phyloP scores from a whole-genome alignment of 2,797 vertebrate species.

The Spea hammondii region DNA sequence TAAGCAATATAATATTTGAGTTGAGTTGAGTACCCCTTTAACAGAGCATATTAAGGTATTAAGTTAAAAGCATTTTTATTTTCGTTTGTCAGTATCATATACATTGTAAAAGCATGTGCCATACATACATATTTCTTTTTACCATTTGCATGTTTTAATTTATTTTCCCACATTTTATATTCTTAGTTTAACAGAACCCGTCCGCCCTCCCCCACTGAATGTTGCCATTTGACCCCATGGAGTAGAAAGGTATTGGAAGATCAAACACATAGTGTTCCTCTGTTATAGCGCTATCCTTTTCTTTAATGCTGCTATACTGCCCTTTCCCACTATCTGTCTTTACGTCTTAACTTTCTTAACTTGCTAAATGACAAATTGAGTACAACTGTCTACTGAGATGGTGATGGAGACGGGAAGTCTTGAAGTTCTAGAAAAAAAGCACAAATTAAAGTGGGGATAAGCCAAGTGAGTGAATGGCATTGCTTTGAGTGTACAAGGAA shows the following conservation, averaged over 20 bases:
- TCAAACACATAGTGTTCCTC: conserved; percentile 56
- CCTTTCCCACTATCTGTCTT: conserved; percentile 64
- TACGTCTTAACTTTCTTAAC: conserved; percentile 53
- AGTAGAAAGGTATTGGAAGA: conserved; percentile 95
- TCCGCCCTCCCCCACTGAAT: conserved; percentile 91
- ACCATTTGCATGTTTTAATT: conserved; percentile 66
- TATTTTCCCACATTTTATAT: conserved; percentile 70
- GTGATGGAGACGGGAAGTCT: too few species aligned
- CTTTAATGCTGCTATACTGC: conserved; percentile 55
- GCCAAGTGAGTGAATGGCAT: too few species aligned
- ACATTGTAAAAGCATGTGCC: background rate
- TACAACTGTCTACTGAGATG: too few species aligned
- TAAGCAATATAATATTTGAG: background rate
- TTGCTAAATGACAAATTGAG: too few species aligned
- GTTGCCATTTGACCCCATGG: conserved; percentile 96
- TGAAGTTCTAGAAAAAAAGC: too few species aligned
- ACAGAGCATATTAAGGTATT: background rate
- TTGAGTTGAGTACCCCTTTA: background rate
- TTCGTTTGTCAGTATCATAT: background rate
- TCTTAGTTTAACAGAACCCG: conserved; percentile 90
- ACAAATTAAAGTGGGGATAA: too few species aligned
- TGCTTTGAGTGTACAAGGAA: too few species aligned
- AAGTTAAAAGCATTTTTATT: background rate
- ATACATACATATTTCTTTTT: conserved; percentile 38
- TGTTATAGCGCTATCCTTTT: conserved; percentile 59